Conservation (phyloP, 2,888 invertebrate species). For the Orthosia gothica region DNA sequence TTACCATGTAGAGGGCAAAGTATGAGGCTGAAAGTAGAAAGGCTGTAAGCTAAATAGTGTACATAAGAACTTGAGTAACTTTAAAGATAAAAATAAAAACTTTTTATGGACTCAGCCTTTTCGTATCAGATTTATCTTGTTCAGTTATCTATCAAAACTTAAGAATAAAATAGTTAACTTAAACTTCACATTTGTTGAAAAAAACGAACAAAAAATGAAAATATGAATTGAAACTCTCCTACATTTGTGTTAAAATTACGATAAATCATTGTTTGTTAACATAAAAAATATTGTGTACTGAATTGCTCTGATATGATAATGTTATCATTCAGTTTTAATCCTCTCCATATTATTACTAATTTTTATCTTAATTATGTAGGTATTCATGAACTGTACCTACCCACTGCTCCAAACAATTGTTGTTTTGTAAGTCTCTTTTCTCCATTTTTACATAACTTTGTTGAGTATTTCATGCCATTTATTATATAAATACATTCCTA, state of each 20-base stretch:
- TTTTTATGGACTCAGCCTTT: background rate
- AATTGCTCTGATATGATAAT: conserved; percentile 5
- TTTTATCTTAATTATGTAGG: background rate
- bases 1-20: conserved; percentile 51
- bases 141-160: background rate
- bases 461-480: conserved; percentile 9
- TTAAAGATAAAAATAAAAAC: background rate
- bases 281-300: background rate
- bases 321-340: conserved; percentile 24
- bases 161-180: background rate
- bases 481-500: conserved; percentile 7
- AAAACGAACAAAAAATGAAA: background rate
- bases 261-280: background rate
- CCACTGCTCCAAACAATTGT: background rate
- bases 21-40: conserved; percentile 63
- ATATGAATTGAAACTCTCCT: background rate
- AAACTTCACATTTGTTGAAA: background rate
- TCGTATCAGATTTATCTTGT: background rate
- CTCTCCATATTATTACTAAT: background rate
- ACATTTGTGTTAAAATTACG: background rate
- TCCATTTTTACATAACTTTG: background rate
- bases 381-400: background rate
- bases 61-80: conserved; percentile 28
- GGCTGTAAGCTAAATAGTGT: conserved; percentile 56
- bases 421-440: background rate